Conservation (phyloP, 2,113 vertebrate genomes). For the Actenoides lindsayi region DNA sequence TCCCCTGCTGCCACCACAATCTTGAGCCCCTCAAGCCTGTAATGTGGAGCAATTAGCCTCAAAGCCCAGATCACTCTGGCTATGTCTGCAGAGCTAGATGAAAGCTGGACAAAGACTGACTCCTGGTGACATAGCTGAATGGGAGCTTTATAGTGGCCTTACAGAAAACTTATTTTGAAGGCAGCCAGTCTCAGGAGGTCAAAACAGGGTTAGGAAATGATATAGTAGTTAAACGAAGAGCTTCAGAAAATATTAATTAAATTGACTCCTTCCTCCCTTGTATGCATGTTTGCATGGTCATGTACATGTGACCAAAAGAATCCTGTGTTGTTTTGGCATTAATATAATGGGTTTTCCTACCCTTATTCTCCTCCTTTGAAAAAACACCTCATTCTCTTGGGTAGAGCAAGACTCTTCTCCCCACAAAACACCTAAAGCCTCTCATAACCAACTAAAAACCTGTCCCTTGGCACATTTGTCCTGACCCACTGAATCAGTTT, state of each 20-base stretch:
- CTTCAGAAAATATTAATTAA: not conserved
- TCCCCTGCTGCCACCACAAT: not conserved
- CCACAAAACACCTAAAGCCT: not conserved
- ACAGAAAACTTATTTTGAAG: not conserved
- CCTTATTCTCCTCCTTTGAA: not conserved
- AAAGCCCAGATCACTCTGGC: not conserved
- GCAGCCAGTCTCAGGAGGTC: not conserved
- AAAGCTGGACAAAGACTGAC: not conserved
- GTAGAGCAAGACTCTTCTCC: not conserved
- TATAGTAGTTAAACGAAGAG: not conserved
- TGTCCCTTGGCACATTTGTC: not conserved
- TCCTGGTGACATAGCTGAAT: not conserved
- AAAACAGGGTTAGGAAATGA: not conserved
- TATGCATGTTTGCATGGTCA: not conserved
- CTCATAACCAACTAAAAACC: not conserved
- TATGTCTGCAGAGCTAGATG: not conserved
- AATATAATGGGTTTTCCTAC: not conserved
- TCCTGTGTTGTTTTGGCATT: not conserved
- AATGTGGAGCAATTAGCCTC: not conserved
- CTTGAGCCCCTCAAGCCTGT: not conserved
- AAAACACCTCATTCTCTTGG: not conserved
- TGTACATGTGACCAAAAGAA: not conserved
- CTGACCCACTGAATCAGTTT: not conserved
- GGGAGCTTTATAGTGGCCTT: not conserved
- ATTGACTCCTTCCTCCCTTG: not conserved